Evolutionary conservation across 64 coral and sea anemone species (phyloP).

Genomic region (Stichodactyla mertensii): DNA sequence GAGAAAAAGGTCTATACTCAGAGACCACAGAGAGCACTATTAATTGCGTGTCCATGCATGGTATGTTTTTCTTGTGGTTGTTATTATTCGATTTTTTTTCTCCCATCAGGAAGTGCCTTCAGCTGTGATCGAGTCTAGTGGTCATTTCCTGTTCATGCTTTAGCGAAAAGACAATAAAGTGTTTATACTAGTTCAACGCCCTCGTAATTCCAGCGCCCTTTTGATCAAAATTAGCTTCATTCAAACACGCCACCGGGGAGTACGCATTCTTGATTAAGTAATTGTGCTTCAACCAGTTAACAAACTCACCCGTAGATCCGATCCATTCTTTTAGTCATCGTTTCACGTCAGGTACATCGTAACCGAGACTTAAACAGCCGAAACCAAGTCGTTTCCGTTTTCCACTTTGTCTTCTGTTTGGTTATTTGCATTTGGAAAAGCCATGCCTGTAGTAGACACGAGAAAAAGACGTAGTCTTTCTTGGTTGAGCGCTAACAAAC

Average conservation of each 20-base stretch:
- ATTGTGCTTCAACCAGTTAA: background rate
- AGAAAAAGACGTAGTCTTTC: background rate
- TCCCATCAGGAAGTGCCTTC: background rate
- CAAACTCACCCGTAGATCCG: background rate
- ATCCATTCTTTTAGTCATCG: background rate
- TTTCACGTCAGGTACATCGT: background rate
- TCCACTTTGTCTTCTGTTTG: background rate
- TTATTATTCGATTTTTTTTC: background rate
- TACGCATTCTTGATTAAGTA: background rate
- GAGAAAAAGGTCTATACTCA: too few species aligned
- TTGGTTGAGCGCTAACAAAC: background rate
- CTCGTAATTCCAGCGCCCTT: background rate
- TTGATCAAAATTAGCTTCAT: conserved; percentile 11
- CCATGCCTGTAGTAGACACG: background rate
- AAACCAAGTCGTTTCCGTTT: background rate
- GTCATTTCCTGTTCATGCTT: background rate
- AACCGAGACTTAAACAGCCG: background rate
- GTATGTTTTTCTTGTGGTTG: background rate
- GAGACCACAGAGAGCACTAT: too few species aligned
- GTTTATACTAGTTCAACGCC: conserved; percentile 1
- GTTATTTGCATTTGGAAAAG: background rate
- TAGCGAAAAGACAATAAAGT: conserved; percentile 8
- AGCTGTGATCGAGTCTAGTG: background rate
- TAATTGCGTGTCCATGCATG: background rate
- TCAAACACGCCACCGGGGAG: background rate